Evolutionary conservation across 2,797 vertebrate genomes (phyloP).

Genomic region (Poecilia picta): DNA sequence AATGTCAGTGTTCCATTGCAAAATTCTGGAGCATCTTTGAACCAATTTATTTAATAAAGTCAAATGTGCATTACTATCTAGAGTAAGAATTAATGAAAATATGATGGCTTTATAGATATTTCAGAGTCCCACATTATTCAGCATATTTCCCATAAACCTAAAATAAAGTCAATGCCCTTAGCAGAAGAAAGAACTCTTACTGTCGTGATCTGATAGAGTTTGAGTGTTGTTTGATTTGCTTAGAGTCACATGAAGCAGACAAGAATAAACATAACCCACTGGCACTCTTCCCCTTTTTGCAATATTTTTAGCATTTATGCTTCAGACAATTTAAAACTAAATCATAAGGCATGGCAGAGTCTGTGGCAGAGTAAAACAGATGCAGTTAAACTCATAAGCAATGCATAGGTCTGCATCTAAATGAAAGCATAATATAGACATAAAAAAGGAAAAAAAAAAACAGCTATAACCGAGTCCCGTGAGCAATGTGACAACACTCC

Average conservation of each 20-base stretch:
- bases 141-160: neutral
- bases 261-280: neutral
- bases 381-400: neutral
- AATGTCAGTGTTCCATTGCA: neutral
- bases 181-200: neutral
- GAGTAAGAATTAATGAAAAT: neutral
- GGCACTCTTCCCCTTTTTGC: neutral
- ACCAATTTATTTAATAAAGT: neutral
- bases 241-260: neutral
- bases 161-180: neutral
- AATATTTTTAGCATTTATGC: neutral
- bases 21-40: neutral
- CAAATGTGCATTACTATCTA: neutral
- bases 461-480: neutral
- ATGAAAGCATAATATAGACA: neutral
- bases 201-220: neutral
- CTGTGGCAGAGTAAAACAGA: neutral
- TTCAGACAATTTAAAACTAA: neutral
- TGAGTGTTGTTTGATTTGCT: neutral
- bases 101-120: neutral
- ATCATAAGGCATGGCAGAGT: neutral
- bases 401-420: neutral
- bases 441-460: neutral
- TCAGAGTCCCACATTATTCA: neutral
- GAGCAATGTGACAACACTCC: neutral